Percentiles rank a stretch among this genome's conserved stretches.
These are phyloP conservation scores for Opisthograptis luteolata DNA, from an alignment of 2,888 invertebrate genomes.

Conservation along the genomic window DNA sequence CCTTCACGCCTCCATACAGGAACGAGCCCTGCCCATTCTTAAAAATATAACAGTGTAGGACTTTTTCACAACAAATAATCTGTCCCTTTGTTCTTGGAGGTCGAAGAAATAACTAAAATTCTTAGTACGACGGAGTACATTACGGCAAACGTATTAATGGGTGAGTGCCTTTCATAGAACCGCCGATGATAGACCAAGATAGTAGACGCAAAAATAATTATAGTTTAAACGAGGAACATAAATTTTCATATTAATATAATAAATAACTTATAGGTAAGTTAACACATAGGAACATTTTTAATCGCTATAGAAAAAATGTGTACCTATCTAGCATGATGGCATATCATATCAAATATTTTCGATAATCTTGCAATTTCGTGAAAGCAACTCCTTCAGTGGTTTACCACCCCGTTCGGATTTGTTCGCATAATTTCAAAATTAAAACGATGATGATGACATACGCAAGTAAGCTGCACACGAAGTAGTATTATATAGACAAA, in stretches of 20 bases:
- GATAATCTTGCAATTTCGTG: too few relatives aligned
- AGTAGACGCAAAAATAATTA: slow-evolving; percentile 10
- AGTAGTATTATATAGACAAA: background rate
- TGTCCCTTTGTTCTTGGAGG: background rate
- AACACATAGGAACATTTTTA: slow-evolving; percentile 5
- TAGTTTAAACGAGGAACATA: slow-evolving; percentile 8
- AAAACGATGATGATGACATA: too few relatives aligned
- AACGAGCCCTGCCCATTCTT: slow-evolving; percentile 38
- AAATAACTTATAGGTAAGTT: slow-evolving; percentile 10
- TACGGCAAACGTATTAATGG: background rate
- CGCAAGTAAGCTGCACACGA: too few relatives aligned
- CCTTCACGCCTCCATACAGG: slow-evolving; percentile 51
- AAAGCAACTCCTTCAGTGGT: too few relatives aligned
- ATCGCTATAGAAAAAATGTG: background rate
- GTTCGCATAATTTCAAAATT: too few relatives aligned
- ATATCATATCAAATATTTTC: background rate
- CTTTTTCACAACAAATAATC: background rate
- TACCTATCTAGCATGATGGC: slow-evolving; percentile 4
- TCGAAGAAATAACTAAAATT: background rate
- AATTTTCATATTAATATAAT: slow-evolving; percentile 13
- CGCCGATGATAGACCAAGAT: slow-evolving; percentile 1
- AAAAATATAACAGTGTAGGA: slow-evolving; percentile 31
- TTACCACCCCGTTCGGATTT: too few relatives aligned
- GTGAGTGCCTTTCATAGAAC: background rate
- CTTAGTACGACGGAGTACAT: background rate